A percentile compares a stretch with the other conserved stretches of the same genome.
Evolutionary conservation across 2,888 invertebrate species (phyloP).

Genomic region (Caenorhabditis sp.): DNA sequence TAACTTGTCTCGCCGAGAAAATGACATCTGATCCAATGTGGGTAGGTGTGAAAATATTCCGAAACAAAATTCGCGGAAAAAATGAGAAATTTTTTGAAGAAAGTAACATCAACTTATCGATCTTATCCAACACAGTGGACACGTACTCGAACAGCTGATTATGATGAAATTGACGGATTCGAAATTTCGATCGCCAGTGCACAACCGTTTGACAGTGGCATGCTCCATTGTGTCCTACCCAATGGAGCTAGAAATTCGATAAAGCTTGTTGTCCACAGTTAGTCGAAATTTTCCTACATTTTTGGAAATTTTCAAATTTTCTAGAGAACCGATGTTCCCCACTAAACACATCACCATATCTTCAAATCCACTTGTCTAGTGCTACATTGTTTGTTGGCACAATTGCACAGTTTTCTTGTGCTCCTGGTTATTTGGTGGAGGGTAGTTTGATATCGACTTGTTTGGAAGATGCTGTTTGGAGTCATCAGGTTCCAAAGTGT

Average conservation of each 20-base stretch:
- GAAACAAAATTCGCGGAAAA: not conserved
- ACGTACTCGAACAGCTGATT: constrained; percentile 45
- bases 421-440: constrained; percentile 51
- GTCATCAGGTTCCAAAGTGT: constrained; percentile 89
- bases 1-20: constrained; percentile 63
- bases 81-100: constrained; percentile 44
- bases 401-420: constrained; percentile 66
- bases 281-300: no score
- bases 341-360: constrained; percentile 44
- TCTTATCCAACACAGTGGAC: constrained; percentile 67
- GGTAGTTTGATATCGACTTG: constrained; percentile 78
- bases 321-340: constrained; percentile 59
- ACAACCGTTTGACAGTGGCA: constrained; percentile 83
- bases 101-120: constrained; percentile 67
- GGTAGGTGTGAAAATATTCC: constrained; percentile 38
- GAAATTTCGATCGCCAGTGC: constrained; percentile 82
- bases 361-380: constrained; percentile 52
- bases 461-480: constrained; percentile 91
- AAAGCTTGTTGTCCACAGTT: constrained; percentile 52
- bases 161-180: constrained; percentile 54
- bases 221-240: constrained; percentile 85
- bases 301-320: constrained; percentile 4
- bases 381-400: constrained; percentile 56
- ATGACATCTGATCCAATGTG: constrained; percentile 52
- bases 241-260: constrained; percentile 77